Percentiles rank a stretch among this genome's conserved stretches.
These are phyloP conservation scores for Pavo muticus DNA, from an alignment of 2,113 vertebrate genomes.

Conservation along the genomic window DNA sequence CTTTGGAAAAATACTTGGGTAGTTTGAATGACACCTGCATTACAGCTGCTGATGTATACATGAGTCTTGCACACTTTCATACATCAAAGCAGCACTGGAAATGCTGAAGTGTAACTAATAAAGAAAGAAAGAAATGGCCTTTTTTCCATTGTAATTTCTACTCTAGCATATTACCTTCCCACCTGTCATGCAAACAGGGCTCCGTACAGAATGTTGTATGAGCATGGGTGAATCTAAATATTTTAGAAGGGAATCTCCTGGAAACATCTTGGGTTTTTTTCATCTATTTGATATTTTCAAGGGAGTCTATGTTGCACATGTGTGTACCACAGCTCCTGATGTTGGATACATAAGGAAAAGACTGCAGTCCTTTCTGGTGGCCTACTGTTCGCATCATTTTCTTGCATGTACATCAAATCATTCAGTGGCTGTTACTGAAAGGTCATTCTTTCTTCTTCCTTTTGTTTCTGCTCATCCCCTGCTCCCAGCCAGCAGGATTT, in stretches of 20 bases:
- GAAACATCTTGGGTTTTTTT: neutral
- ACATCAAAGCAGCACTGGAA: neutral
- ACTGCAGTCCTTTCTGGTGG: neutral
- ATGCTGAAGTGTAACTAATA: neutral
- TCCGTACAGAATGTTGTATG: neutral
- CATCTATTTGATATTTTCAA: neutral
- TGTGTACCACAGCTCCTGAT: neutral
- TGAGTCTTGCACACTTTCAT: neutral
- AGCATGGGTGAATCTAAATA: neutral
- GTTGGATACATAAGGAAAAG: neutral
- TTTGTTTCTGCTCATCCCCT: neutral
- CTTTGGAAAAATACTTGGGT: neutral
- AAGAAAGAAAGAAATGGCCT: neutral
- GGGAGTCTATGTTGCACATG: neutral
- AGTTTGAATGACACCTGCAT: neutral
- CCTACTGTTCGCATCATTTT: neutral
- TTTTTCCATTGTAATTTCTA: constrained; percentile 11
- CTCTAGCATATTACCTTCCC: neutral
- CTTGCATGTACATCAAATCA: neutral
- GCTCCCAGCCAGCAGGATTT: neutral
- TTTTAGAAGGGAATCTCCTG: neutral
- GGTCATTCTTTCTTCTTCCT: neutral
- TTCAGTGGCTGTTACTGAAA: neutral
- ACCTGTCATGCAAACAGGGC: neutral
- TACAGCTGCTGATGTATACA: neutral